Base-by-base conservation (phyloP, 2,797 vertebrate genomes). In the Bovichtus variegatus region DNA sequence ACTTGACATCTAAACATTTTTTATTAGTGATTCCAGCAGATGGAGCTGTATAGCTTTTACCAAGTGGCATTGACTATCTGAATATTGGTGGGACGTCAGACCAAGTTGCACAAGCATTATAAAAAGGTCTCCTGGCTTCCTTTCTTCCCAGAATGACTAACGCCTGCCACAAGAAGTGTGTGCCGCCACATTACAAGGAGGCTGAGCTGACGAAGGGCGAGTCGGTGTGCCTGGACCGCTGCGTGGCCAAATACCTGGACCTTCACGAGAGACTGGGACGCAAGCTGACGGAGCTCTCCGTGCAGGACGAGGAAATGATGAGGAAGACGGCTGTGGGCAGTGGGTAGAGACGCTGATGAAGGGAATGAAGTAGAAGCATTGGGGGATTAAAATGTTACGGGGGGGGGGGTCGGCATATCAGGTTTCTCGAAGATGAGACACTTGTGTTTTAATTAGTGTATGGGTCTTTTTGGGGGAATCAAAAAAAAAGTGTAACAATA, bases 171-270 rank as follows among this genome's bases (percentile, higher is more conserved):
- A 95, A 96, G 84, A 99, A 99, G 89, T 99, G 98, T 0, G 97
- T 99, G 0, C 97, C 98, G 0, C 97, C 98, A n/a, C 94, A 97
- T 89, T 98, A 99, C 92, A 98, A 97, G 85, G 98, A 99, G 71
- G 94, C 97, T 0, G 98, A 99, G 86, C 95, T 97, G 75, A 97
- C 97, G 0, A 99, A 99, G 88, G 98, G 98, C 0, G 98, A 99
- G 81, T 95, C 96, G 0, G 97, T 99, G 61, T 99, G 98, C 82
- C 91, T 99, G 85, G 98, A 99, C 87, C 97, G 98, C 66, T 99
- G 98, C 7, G 98, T 99, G 62, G 97, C 98, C 83, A 99, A 99
- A 90, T 99, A 99, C 90, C 94, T 99, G 88, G 97, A 99, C 86
- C 96, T 99, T 50, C 98, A 99, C 0, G 98, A 99, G 90, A 91